Evolutionary conservation across 2,113 vertebrate genomes (phyloP).

Genomic region (Brachypodius melanocephalos): DNA sequence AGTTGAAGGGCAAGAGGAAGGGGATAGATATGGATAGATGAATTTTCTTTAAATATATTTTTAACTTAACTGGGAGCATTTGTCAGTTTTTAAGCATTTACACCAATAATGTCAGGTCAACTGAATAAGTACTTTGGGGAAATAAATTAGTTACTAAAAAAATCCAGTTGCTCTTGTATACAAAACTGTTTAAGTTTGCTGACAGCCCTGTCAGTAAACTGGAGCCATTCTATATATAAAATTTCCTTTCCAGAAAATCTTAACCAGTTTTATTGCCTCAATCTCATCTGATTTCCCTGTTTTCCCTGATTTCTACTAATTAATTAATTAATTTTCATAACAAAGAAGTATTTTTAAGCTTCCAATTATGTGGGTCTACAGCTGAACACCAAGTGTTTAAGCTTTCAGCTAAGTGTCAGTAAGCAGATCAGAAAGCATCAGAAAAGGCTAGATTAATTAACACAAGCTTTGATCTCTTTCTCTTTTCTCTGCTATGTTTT

Average conservation of each 20-base stretch:
- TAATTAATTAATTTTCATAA: neutral
- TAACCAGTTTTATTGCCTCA: neutral
- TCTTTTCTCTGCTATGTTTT: neutral
- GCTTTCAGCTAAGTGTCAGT: neutral
- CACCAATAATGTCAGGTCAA: neutral
- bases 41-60: neutral
- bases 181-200: neutral
- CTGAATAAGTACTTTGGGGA: neutral
- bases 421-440: neutral
- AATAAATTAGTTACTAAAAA: neutral
- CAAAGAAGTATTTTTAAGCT: neutral
- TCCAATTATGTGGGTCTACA: neutral
- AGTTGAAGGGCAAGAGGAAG: neutral
- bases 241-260: neutral
- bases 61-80: neutral
- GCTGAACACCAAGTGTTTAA: neutral
- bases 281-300: neutral
- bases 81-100: neutral
- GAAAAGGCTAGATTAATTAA: neutral
- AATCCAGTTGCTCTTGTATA: neutral
- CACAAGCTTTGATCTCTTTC: neutral
- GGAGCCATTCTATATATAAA: neutral
- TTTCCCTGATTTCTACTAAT: neutral
- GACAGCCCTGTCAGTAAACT: neutral
- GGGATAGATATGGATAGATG: neutral